These are phyloP conservation scores for Crepidodera aurea DNA, from an alignment of 2,888 invertebrate species.

Conservation along the genomic window DNA sequence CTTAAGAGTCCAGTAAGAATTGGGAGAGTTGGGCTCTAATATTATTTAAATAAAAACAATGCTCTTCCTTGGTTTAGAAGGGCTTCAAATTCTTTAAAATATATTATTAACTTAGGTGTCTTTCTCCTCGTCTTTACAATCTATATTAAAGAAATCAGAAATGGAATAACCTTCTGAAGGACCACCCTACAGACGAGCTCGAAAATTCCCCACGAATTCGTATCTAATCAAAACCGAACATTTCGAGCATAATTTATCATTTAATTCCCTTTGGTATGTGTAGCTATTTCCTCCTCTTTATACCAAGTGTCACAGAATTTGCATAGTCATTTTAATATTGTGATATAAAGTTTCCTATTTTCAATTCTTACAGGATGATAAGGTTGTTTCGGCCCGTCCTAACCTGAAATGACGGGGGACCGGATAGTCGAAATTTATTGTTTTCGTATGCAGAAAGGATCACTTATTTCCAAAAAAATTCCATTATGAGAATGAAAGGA, in stretches of 20 bases:
- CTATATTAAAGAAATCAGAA: too few species aligned
- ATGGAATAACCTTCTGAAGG: too few species aligned
- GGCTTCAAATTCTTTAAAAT: too few species aligned
- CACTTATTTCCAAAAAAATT: slow-evolving; percentile 25
- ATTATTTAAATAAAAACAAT: too few species aligned
- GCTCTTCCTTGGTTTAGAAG: too few species aligned
- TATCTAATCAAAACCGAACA: slow-evolving; percentile 23
- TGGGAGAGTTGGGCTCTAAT: too few species aligned
- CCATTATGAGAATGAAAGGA: slow-evolving; percentile 20
- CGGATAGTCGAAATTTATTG: slow-evolving; percentile 32
- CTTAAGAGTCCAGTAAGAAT: too few species aligned
- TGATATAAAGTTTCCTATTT: slow-evolving; percentile 41
- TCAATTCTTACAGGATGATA: slow-evolving; percentile 35
- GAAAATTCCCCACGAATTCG: slow-evolving; percentile 12
- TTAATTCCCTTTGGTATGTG: slow-evolving; percentile 26
- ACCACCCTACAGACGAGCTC: too few species aligned
- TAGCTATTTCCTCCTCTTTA: slow-evolving; percentile 39
- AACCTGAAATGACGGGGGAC: slow-evolving; percentile 24
- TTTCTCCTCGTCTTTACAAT: too few species aligned
- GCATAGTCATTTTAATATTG: slow-evolving; percentile 42
- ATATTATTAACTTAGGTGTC: too few species aligned
- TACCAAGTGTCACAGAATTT: slow-evolving; percentile 40
- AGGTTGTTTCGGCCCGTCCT: slow-evolving; percentile 23
- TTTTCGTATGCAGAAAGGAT: slow-evolving; percentile 26
- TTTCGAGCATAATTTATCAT: slow-evolving; percentile 27